These are phyloP conservation scores for Acrocera orbiculus DNA, from an alignment of 2,888 invertebrate genomes.

Conservation along the genomic window DNA sequence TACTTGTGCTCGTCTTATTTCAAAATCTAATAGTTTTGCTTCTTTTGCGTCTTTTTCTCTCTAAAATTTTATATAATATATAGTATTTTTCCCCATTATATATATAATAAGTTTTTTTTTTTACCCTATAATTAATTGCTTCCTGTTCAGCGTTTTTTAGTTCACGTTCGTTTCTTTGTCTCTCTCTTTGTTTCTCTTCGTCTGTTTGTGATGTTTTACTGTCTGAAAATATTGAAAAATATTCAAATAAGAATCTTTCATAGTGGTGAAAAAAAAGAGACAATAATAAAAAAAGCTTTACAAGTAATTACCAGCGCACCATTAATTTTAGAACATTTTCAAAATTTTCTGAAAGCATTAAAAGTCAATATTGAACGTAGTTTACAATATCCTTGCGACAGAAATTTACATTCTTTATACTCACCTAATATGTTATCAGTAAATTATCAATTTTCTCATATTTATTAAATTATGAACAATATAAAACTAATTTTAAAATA, in stretches of 20 bases:
- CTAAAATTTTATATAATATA: conserved; percentile 15
- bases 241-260: conserved; percentile 3
- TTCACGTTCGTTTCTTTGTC: conserved; percentile 31
- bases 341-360: too few relatives aligned
- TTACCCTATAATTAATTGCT: conserved; percentile 31
- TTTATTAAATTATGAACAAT: too few relatives aligned
- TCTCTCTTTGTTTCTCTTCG: conserved; percentile 32
- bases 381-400: too few relatives aligned
- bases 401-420: too few relatives aligned
- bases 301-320: too few relatives aligned
- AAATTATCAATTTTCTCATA: too few relatives aligned
- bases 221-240: conserved; percentile 16
- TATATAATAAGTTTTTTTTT: too few relatives aligned
- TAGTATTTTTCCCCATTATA: too few relatives aligned
- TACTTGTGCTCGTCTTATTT: conserved; percentile 30
- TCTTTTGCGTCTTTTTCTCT: conserved; percentile 30
- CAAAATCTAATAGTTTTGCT: conserved; percentile 30
- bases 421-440: too few relatives aligned
- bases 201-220: conserved; percentile 33
- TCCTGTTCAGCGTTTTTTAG: conserved; percentile 31
- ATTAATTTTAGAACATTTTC: too few relatives aligned
- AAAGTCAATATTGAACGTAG: too few relatives aligned
- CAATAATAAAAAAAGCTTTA: conserved; percentile 7
- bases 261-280: conserved; percentile 6
- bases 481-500: too few relatives aligned